A percentile compares a stretch with the other conserved stretches of the same genome.
Conservation (phyloP, 2,113 vertebrate genomes). For the Lota lota region DNA sequence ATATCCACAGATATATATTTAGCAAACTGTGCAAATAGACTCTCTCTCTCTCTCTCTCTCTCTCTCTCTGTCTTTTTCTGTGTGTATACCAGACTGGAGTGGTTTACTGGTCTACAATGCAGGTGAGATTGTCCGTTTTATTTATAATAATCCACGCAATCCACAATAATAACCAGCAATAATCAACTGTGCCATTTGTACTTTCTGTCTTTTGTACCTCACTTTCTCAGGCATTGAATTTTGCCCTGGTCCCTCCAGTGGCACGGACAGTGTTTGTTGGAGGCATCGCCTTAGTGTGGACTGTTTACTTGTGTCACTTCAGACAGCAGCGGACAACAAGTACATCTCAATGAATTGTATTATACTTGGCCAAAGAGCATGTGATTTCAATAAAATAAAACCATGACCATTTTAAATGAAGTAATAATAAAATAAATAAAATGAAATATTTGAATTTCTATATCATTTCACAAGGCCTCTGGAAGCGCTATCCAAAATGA, state of each 20-base stretch:
- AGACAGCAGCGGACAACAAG: constrained; percentile 45
- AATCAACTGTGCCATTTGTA: not conserved
- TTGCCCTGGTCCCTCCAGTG: constrained; percentile 71
- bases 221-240: constrained; percentile 69
- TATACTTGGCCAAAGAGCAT: not conserved
- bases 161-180: not conserved
- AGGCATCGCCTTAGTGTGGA: constrained; percentile 67
- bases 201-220: not conserved
- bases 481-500: constrained; percentile 12
- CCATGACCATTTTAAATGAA: not conserved
- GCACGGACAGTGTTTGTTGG: constrained; percentile 73
- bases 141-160: not conserved
- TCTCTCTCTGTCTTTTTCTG: constrained; percentile 15
- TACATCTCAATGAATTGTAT: not conserved
- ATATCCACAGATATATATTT: too few species aligned
- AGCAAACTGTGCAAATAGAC: not conserved
- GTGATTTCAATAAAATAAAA: not conserved
- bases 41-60: constrained; percentile 11
- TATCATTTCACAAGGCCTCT: constrained; percentile 17
- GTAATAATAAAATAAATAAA: not conserved
- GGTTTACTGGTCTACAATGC: constrained; percentile 75
- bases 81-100: constrained; percentile 63
- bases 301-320: constrained; percentile 73
- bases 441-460: not conserved
- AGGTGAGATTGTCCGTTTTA: constrained; percentile 50